Percentiles rank a stretch among this genome's conserved stretches.
These are phyloP conservation scores for Hystrix cristata DNA, from an alignment of 2,113 vertebrate genomes.

Conservation along the genomic window DNA sequence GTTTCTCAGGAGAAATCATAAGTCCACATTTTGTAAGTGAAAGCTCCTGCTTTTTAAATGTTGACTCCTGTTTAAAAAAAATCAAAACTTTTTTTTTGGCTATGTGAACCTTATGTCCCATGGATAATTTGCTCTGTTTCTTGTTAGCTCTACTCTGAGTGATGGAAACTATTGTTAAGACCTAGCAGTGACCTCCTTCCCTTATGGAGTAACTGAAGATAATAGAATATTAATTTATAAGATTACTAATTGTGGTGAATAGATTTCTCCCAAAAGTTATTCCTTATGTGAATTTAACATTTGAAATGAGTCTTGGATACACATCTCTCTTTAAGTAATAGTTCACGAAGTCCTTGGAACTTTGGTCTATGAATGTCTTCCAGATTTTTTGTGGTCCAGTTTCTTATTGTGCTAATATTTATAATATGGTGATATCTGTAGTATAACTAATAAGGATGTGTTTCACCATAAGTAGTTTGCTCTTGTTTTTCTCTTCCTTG, in stretches of 20 bases:
- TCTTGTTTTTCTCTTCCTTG: slow-evolving; percentile 56
- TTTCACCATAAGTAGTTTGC: background rate
- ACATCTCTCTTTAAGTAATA: slow-evolving; percentile 8
- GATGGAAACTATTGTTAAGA: background rate
- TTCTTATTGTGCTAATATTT: slow-evolving; percentile 64
- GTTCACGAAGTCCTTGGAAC: slow-evolving; percentile 47
- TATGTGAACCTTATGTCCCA: background rate
- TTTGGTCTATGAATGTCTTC: slow-evolving; percentile 28
- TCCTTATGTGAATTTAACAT: slow-evolving; percentile 69
- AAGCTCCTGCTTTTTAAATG: slow-evolving; percentile 40
- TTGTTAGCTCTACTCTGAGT: background rate
- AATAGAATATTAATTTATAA: slow-evolving; percentile 53
- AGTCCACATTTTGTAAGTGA: slow-evolving; percentile 12
- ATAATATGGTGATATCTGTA: slow-evolving; percentile 36
- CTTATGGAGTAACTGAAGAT: slow-evolving; percentile 6
- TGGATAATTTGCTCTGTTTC: background rate
- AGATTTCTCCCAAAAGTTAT: slow-evolving; percentile 55
- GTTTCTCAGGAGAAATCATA: slow-evolving; percentile 16
- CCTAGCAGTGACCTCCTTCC: background rate
- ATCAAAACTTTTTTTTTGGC: slow-evolving; percentile 3
- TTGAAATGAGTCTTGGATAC: slow-evolving; percentile 63
- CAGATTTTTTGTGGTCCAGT: slow-evolving; percentile 18
- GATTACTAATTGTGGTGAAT: slow-evolving; percentile 34
- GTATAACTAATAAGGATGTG: slow-evolving; percentile 38
- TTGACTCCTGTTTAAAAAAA: slow-evolving; percentile 42